Base-by-base conservation (phyloP, 35 echinoderm and acorn worm species). In the Lytechinus pictus region DNA sequence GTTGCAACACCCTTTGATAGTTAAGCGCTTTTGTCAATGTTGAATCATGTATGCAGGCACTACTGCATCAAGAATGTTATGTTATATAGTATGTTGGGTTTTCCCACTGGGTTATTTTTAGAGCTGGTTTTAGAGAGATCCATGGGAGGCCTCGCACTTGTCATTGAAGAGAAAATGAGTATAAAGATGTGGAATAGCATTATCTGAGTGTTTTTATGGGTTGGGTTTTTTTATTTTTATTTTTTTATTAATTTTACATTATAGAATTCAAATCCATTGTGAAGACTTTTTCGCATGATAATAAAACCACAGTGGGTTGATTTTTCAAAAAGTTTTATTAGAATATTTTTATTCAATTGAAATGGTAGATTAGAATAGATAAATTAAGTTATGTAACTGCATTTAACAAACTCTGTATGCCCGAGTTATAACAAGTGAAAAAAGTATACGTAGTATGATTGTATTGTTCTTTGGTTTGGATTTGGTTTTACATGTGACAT, bases 81-180 rank as follows among this genome's bases (percentile, higher is more conserved):
- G 54, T 61, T 61, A 16, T 19, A 9, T 94, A 94, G 28, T 54
- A 94, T 94, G 92, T 54, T 60, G 92, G 57, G 54, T 94, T 94
- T 61, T 57, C 11, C 54, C 57, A 55, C 92, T 14, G 27, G 92
- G 57, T 10, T 91, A 91, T 54, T 24, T 54, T 54, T 54, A 91
- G 33, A 14, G 33, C 89, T 28, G 9, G n/a, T n/a, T 54, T 54
- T 54, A 4, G 44, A 51, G 11, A 12, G 8, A 7, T 54, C 19
- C 16, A 6, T 27, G 16, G 19, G 8, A n/a, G 66, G 66, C 66
- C 66, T 24, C 3, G 13, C 61, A 71, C 1, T 71, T 71, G 16
- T 79, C 66, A 79, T 24, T 79, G 66, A 79, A 79, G 21, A 79
- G 66, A 79, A 79, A 24, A 24, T 16, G 66, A n/a, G 21, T 79